Conservation (phyloP, 2,113 vertebrate species). For the Varanus komodoensis region DNA sequence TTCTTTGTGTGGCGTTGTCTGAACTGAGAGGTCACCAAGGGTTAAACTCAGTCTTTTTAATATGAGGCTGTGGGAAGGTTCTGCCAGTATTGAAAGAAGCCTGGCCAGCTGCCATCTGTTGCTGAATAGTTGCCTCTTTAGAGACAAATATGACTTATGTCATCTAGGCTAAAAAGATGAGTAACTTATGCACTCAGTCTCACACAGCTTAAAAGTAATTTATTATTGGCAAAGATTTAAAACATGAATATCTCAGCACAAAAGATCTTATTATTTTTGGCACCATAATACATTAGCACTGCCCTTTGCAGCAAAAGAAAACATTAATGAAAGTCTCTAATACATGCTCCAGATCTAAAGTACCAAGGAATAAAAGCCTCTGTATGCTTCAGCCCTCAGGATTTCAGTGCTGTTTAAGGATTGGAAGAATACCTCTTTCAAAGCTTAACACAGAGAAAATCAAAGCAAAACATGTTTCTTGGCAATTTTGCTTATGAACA, state of each 20-base stretch:
- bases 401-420: constrained; percentile 19
- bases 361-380: not conserved
- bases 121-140: constrained; percentile 10
- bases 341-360: constrained; percentile 28
- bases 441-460: not conserved
- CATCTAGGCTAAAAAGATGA: constrained; percentile 3
- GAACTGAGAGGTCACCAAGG: not conserved
- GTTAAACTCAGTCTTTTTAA: not conserved
- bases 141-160: not conserved
- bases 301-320: constrained; percentile 36
- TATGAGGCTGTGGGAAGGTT: not conserved
- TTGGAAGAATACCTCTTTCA: constrained; percentile 37
- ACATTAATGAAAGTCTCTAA: constrained; percentile 32
- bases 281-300: constrained; percentile 12
- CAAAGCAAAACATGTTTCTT: constrained; percentile 27
- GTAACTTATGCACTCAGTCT: constrained; percentile 9
- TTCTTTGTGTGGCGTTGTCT: not conserved
- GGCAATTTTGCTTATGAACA: constrained; percentile 41
- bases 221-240: not conserved
- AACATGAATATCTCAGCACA: constrained; percentile 5
- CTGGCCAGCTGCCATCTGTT: constrained; percentile 7
- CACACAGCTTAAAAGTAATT: not conserved
- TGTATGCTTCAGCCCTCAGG: not conserved
- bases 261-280: constrained; percentile 23
- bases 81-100: not conserved